Evolutionary conservation across 2,113 vertebrate species (phyloP).

Genomic region (Chiloscyllium plagiosum): DNA sequence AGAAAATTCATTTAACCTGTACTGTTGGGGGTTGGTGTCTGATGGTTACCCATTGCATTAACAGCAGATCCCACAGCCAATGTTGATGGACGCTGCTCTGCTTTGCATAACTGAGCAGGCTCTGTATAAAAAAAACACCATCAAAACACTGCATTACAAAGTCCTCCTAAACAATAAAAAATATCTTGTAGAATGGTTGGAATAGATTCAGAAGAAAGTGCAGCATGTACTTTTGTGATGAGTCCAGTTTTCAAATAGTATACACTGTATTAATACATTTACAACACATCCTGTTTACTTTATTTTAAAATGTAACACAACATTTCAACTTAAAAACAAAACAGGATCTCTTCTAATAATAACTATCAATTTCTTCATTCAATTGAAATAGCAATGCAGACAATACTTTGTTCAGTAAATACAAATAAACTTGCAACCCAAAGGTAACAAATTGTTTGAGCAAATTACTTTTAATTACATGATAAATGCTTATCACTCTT

Average conservation of each 20-base stretch:
- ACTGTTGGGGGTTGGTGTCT: conserved; percentile 95
- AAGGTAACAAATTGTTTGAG: background rate
- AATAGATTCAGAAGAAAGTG: background rate
- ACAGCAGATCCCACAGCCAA: conserved; percentile 83
- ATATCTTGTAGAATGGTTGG: background rate
- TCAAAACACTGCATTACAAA: background rate
- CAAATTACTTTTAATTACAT: no score
- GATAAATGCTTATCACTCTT: background rate
- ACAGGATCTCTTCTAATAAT: background rate
- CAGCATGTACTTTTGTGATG: background rate
- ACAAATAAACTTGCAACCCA: background rate
- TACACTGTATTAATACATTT: conserved; percentile 4
- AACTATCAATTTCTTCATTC: background rate
- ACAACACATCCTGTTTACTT: conserved; percentile 34
- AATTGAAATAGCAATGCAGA: background rate
- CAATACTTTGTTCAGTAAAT: background rate
- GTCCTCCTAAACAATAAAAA: background rate
- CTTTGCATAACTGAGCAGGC: conserved; percentile 83
- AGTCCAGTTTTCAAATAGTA: background rate
- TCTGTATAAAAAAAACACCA: conserved; percentile 60
- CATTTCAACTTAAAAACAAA: background rate
- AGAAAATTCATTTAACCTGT: conserved; percentile 66
- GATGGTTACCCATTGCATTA: conserved; percentile 84
- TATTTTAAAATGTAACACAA: conserved; percentile 23
- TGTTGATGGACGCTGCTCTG: conserved; percentile 91